These are phyloP conservation scores for Sebastes wilsoni DNA, from an alignment of 2,797 vertebrate species.

Conservation along the genomic window DNA sequence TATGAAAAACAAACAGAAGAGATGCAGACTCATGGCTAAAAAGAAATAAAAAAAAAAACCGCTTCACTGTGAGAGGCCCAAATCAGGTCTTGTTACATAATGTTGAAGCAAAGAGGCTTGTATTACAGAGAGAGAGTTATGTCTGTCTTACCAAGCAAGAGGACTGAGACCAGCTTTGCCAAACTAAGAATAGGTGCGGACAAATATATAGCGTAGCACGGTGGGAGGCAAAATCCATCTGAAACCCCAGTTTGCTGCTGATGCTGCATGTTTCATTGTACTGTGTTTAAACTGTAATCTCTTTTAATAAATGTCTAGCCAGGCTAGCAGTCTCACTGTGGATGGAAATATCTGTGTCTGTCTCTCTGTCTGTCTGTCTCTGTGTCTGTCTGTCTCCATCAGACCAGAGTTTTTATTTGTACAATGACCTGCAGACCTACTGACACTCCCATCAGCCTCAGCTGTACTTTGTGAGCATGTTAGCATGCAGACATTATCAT, in stretches of 20 bases:
- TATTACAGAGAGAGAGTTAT: slow-evolving; percentile 39
- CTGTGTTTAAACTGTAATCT: background rate
- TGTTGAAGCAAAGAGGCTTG: slow-evolving; percentile 44
- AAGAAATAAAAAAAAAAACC: background rate
- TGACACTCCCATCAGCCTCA: background rate
- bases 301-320: background rate
- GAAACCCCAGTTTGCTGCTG: background rate
- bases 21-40: slow-evolving; percentile 14
- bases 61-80: slow-evolving; percentile 1
- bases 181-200: slow-evolving; percentile 50
- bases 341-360: background rate
- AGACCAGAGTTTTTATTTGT: background rate
- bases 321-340: background rate
- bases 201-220: slow-evolving; percentile 6
- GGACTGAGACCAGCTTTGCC: slow-evolving; percentile 12
- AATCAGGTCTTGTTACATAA: slow-evolving; percentile 59
- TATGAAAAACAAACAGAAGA: background rate
- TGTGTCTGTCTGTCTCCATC: background rate
- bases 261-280: background rate
- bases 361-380: too few species aligned
- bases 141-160: slow-evolving; percentile 28
- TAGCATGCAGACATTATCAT: background rate
- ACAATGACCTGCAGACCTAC: background rate
- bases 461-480: background rate
- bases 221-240: slow-evolving; percentile 1